Base-by-base conservation (phyloP, 2,888 invertebrate genomes). In the Euphydryas editha region DNA sequence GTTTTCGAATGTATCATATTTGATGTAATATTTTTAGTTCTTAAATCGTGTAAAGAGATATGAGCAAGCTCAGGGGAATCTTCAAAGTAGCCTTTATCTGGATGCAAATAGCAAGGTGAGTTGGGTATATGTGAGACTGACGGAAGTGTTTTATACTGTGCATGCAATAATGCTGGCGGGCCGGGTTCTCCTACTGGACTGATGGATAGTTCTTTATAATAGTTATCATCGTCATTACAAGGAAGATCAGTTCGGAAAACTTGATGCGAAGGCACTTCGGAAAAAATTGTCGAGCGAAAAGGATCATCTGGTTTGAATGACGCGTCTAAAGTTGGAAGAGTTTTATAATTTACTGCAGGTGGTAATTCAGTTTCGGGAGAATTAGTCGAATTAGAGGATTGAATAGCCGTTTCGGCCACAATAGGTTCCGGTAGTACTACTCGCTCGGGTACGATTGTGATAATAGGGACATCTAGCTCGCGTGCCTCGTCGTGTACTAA, bases 61-160 rank as follows among this genome's bases (percentile, higher is more conserved):
- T 82, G 73, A 73, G 75, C 76, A 1, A 61, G 55, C 39, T 65
- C 68, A 17, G 75, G 70, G 70, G 73, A 70, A 44, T 84, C 78
- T 67, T 84, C 84, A 66, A 82, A 77, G 71, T 83, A 85, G 37
- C 81, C 84, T 79, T 83, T 81, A 65, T 89, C 85, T 18, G 93
- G 93, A 72, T 93, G 93, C 71, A 93, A 81, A 71, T 75, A 86
- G 75, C 93, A 93, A 56, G 92, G 90, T 64, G 92, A 90, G 73
- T 92, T 86, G 18, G 93, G 93, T 65, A 93, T 81, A 69, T 93
- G 93, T 64, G 93, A 90, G 49, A 93, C 86, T 36, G 87, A 84
- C 8, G 93, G 93, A 46, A 93, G 79, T 39, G 84, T 88, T 77
- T 81, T 86, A 68, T 92, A 89, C 61, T 93, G 92, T 21, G 90